Conservation (phyloP, 2,888 invertebrate genomes). For the Standfussiana lucernea region DNA sequence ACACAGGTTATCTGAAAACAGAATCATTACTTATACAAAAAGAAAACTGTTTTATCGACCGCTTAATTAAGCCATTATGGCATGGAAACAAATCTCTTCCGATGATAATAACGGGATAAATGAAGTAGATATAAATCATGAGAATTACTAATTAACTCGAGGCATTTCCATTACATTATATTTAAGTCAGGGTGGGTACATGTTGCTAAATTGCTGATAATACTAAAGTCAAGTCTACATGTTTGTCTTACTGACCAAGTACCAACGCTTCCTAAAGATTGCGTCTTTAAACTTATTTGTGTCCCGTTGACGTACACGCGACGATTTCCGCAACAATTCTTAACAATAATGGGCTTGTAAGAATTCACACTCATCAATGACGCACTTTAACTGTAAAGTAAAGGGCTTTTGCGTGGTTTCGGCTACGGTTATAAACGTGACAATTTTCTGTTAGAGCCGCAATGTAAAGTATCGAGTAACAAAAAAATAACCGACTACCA, state of each 20-base stretch:
- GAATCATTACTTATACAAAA: conserved; percentile 6
- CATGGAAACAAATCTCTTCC: conserved; percentile 26
- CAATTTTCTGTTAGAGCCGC: neutral
- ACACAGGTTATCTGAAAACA: neutral
- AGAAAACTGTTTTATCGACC: neutral
- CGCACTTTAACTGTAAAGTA: conserved; percentile 5
- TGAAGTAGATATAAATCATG: conserved; percentile 21
- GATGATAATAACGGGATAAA: conserved; percentile 25
- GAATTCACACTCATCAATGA: conserved; percentile 23
- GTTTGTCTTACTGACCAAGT: conserved; percentile 17
- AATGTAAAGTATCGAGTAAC: conserved; percentile 12
- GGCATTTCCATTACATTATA: neutral
- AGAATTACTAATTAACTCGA: conserved; percentile 13
- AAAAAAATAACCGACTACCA: too few relatives aligned
- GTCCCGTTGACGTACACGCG: conserved; percentile 36
- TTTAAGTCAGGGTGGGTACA: neutral
- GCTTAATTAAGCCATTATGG: conserved; percentile 12
- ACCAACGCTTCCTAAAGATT: conserved; percentile 29
- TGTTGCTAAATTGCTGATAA: conserved; percentile 15
- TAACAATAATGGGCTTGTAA: conserved; percentile 30
- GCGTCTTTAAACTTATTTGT: conserved; percentile 28
- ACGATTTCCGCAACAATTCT: conserved; percentile 26
- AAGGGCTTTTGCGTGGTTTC: conserved; percentile 14
- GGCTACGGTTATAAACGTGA: neutral
- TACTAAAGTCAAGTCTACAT: neutral